Percentiles rank a stretch among this genome's conserved stretches.
Evolutionary conservation across 2,113 vertebrate species (phyloP).

Genomic region (Lampris incognitus): DNA sequence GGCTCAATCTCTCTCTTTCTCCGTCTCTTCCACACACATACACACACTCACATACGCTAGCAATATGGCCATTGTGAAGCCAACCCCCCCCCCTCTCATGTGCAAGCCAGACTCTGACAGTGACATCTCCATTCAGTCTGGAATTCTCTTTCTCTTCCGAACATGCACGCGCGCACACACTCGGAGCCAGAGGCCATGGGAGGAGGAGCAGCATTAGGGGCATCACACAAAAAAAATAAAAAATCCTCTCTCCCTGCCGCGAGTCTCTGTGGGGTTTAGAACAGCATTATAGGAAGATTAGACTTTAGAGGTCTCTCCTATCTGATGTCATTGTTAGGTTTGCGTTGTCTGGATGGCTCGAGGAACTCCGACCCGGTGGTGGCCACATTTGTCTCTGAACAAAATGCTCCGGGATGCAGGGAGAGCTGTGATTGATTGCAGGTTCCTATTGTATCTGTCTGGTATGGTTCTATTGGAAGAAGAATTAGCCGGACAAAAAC

Average conservation of each 20-base stretch:
- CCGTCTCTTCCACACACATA: slow-evolving; percentile 50
- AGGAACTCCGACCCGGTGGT: slow-evolving; percentile 71
- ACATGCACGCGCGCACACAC: slow-evolving; percentile 61
- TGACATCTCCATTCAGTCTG: slow-evolving; percentile 82
- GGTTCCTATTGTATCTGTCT: slow-evolving; percentile 80
- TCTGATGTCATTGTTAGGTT: slow-evolving; percentile 83
- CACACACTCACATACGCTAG: slow-evolving; percentile 59
- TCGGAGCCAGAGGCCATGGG: slow-evolving; percentile 67
- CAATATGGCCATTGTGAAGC: slow-evolving; percentile 75
- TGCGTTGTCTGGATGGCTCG: slow-evolving; percentile 69
- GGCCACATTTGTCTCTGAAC: slow-evolving; percentile 65
- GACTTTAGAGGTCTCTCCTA: slow-evolving; percentile 72
- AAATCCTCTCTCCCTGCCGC: slow-evolving; percentile 66
- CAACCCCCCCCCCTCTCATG: slow-evolving; percentile 56
- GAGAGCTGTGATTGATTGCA: slow-evolving; percentile 78
- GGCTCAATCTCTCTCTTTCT: slow-evolving; percentile 18
- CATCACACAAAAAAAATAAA: slow-evolving; percentile 36
- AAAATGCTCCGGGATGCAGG: slow-evolving; percentile 58
- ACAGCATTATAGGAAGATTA: slow-evolving; percentile 81
- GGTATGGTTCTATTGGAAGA: slow-evolving; percentile 74
- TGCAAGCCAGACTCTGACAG: slow-evolving; percentile 76
- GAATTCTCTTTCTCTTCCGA: slow-evolving; percentile 69
- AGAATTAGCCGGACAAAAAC: slow-evolving; percentile 78
- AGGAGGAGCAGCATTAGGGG: slow-evolving; percentile 61
- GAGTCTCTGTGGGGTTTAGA: slow-evolving; percentile 78